Evolutionary conservation across 2,797 vertebrate species (phyloP).

Genomic region (Propithecus perrieri): DNA sequence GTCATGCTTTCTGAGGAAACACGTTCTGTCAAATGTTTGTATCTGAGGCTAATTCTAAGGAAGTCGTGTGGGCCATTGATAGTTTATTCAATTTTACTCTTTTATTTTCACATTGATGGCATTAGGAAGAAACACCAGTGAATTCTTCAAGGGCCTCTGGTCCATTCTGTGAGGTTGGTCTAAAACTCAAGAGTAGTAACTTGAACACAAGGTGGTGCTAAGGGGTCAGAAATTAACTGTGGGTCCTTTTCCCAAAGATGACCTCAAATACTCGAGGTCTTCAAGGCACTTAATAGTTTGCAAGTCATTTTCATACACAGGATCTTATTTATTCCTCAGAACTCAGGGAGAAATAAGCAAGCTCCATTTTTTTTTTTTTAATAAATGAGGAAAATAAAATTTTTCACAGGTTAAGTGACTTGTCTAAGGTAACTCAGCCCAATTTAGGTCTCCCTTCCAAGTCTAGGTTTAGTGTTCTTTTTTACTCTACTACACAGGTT

Average conservation of each 20-base stretch:
- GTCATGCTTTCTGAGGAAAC: neutral
- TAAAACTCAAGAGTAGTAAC: conserved; percentile 6
- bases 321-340: neutral
- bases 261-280: neutral
- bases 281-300: neutral
- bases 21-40: neutral
- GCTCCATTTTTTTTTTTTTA: neutral
- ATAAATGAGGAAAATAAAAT: neutral
- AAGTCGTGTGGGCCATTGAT: neutral
- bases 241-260: conserved; percentile 40
- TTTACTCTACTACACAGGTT: neutral
- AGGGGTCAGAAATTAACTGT: conserved; percentile 63
- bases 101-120: neutral
- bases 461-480: neutral
- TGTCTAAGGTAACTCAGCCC: conserved; percentile 47
- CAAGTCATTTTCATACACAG: neutral
- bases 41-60: neutral
- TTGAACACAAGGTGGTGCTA: conserved; percentile 76
- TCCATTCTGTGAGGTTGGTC: neutral
- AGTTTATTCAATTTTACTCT: neutral
- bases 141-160: neutral
- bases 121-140: neutral
- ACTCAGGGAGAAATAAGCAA: neutral
- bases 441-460: neutral
- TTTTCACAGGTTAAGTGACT: conserved; percentile 42